Evolutionary conservation across 2,797 vertebrate species (phyloP).

Genomic region (Carduelis carduelis): DNA sequence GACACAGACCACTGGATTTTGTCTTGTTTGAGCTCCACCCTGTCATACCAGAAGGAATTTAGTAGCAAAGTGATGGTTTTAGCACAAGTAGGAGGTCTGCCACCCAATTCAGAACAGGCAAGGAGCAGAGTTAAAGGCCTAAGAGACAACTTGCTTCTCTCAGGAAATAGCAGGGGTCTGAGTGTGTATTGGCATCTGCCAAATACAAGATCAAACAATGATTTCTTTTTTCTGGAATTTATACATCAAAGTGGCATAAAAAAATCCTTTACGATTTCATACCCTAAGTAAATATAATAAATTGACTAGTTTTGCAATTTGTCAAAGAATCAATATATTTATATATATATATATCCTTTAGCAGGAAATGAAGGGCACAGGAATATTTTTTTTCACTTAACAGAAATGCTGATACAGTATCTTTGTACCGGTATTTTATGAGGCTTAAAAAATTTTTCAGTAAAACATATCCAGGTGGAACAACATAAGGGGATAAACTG

Average conservation of each 20-base stretch:
- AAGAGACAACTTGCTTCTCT: background rate
- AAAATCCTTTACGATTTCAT: rapidly evolving
- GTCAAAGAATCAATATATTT: background rate
- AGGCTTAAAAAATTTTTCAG: background rate
- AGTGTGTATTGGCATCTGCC: background rate
- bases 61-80: slow-evolving; percentile 42
- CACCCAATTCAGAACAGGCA: background rate
- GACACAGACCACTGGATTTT: background rate
- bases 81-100: slow-evolving; percentile 21
- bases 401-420: background rate
- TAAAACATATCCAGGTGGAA: background rate
- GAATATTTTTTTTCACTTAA: background rate
- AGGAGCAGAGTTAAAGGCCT: background rate
- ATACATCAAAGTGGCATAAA: background rate
- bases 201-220: background rate
- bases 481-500: background rate
- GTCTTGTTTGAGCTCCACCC: background rate
- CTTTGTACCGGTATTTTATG: background rate
- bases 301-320: background rate
- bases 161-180: background rate
- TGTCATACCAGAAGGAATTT: slow-evolving; percentile 18
- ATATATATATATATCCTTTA: background rate
- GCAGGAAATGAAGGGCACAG: background rate
- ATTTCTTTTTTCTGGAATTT: background rate
- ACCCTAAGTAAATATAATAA: background rate